Percentiles rank a stretch among this genome's conserved stretches.
phyloP scores from a whole-genome alignment of 2,797 vertebrate species.

The Melanotaenia parkinsoni region DNA sequence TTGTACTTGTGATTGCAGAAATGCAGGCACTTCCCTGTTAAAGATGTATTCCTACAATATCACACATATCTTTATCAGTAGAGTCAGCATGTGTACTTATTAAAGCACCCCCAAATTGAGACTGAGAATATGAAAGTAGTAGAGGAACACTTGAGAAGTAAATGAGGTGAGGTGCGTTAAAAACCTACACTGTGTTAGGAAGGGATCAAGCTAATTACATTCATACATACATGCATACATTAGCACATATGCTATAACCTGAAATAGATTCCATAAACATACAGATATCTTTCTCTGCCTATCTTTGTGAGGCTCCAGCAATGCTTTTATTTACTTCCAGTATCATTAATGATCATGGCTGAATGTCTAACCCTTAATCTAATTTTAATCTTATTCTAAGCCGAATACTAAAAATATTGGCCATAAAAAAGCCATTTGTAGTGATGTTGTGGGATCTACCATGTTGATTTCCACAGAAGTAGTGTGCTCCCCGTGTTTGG shows the following conservation, averaged over 20 bases:
- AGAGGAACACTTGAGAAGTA: conserved; percentile 7
- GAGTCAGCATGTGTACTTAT: background rate
- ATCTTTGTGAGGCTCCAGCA: background rate
- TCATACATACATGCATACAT: conserved; percentile 1
- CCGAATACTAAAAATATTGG: background rate
- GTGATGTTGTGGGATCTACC: background rate
- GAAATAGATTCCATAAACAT: conserved; percentile 6
- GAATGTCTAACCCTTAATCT: background rate
- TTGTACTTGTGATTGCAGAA: background rate
- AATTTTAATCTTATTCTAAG: background rate
- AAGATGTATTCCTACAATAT: background rate
- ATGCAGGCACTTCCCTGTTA: background rate
- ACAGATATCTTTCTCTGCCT: background rate
- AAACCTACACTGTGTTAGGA: conserved; percentile 24
- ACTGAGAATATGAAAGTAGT: conserved; percentile 4
- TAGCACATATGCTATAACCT: conserved; percentile 11
- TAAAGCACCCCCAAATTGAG: background rate
- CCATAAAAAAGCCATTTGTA: background rate
- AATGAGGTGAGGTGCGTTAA: conserved; percentile 34
- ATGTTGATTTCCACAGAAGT: too few species aligned
- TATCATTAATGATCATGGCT: background rate
- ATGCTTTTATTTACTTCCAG: background rate
- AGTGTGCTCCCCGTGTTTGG: too few species aligned
- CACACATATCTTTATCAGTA: conserved; percentile 1
- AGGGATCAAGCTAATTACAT: conserved; percentile 50